phyloP scores from a whole-genome alignment of 92 coral and sea anemone genomes.

The Ricordea florida region DNA sequence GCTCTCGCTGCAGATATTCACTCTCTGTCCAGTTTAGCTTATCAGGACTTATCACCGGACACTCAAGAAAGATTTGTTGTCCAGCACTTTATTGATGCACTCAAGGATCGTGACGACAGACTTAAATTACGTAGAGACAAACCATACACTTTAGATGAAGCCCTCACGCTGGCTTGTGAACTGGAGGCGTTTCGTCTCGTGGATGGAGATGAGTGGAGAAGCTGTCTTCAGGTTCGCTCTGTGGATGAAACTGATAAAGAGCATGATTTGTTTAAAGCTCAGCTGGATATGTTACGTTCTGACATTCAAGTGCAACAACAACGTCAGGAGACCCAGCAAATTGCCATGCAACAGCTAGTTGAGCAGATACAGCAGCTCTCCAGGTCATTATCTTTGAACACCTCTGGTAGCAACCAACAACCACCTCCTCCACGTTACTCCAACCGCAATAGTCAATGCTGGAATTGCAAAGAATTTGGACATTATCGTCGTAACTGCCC shows the following conservation, averaged over 20 bases:
- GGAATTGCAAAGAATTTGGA: constrained; percentile 29
- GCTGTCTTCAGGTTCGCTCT: background rate
- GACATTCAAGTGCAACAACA: constrained; percentile 6
- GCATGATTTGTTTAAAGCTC: constrained; percentile 10
- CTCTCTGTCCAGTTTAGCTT: constrained; percentile 25
- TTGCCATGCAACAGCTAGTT: background rate
- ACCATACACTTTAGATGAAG: constrained; percentile 48
- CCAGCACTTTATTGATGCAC: constrained; percentile 56
- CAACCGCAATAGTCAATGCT: background rate
- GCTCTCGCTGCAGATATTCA: constrained; percentile 38
- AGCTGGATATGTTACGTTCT: constrained; percentile 5
- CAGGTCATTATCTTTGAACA: constrained; percentile 2
- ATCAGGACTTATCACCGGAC: constrained; percentile 42
- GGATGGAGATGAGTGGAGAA: constrained; percentile 1
- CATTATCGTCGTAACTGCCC: constrained; percentile 33
- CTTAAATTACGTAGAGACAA: constrained; percentile 28
- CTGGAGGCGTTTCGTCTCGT: constrained; percentile 23
- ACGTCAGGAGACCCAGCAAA: constrained; percentile 14
- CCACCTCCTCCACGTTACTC: background rate
- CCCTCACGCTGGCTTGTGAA: constrained; percentile 18
- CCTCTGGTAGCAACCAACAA: background rate
- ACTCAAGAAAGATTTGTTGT: constrained; percentile 56
- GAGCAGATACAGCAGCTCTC: constrained; percentile 10
- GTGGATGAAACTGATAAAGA: constrained; percentile 1
- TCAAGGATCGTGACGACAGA: constrained; percentile 29